phyloP scores from a whole-genome alignment of 1,140 invertebrate species.

The Planococcus citri region DNA sequence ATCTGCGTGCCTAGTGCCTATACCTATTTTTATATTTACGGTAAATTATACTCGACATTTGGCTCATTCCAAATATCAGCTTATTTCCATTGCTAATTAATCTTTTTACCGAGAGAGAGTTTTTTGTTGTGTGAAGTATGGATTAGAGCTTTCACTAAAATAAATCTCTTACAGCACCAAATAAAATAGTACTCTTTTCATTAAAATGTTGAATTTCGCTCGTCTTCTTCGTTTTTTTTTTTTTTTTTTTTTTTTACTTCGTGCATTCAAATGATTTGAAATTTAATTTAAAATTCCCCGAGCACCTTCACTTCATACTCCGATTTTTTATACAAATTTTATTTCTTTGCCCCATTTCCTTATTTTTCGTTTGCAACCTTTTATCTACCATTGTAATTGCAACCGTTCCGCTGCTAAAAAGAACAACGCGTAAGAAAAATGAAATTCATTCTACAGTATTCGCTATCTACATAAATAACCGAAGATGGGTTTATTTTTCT shows the following conservation, averaged over 20 bases:
- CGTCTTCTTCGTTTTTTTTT: background rate
- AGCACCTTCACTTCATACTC: background rate
- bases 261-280: background rate
- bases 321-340: background rate
- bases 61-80: no score
- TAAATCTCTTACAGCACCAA: background rate
- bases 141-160: no score
- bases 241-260: background rate
- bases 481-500: background rate
- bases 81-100: no score
- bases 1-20: no score
- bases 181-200: background rate
- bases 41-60: no score
- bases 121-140: no score
- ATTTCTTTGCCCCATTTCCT: slow-evolving; percentile 2
- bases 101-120: no score
- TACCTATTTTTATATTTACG: no score
- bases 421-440: slow-evolving; percentile 6
- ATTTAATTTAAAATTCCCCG: slow-evolving; percentile 1
- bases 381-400: slow-evolving; percentile 3
- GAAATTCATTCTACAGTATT: background rate
- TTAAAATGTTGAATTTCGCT: background rate
- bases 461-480: slow-evolving; percentile 3
- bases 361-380: background rate
- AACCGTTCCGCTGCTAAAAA: background rate